Evolutionary conservation across 2,888 invertebrate species (phyloP), one percentile per base, ranked within the genome.

Genomic region (Teinopalpus imperialis): DNA sequence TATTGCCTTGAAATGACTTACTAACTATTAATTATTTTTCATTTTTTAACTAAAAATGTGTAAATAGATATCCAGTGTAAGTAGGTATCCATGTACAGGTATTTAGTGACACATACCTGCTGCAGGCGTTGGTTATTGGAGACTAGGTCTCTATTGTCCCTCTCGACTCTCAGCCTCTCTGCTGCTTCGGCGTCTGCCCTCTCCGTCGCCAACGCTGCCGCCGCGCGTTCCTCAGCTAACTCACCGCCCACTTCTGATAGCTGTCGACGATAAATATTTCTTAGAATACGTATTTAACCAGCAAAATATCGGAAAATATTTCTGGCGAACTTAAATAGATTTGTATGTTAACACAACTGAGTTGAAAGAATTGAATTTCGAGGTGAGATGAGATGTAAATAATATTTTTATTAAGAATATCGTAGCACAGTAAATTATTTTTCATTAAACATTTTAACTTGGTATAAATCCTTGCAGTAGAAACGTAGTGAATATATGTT

Each of bases 211-310:
- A 96, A 91, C 7, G 95, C 95, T 2, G 97, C 94, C 1, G 97
- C 94, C 1, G 96, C 95, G 59, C 97, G 95, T 75, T 98, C 98
- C 74, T 98, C 98, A 1, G 96, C 93, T 57, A 97, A 89, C 79
- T 98, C 98, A 14, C 97, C 95, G 45, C 96, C 95, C 86, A 98
- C 93, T 82, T 98, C 98, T 63, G 96, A 95, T 71, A 98, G 88
- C 98, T 98, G 87, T 0, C 78, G 83, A 54, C 41, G 59, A 61
- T 10, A 36, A 31, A 27, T n/a, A 27, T 4, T 20, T 3, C 5
- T 20, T 7, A 29, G 20, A 21, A 18, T 12, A 10, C 18, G 6
- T 10, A 20, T 29, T 20, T 4, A 7, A 3, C 3, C 8, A 24
- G 23, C 7, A 16, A 14, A n/a, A 13, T 8, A 23, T 21, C 8